These are phyloP conservation scores for Coracias cyanogaster DNA, from an alignment of 2,797 vertebrate genomes.

Conservation along the genomic window DNA sequence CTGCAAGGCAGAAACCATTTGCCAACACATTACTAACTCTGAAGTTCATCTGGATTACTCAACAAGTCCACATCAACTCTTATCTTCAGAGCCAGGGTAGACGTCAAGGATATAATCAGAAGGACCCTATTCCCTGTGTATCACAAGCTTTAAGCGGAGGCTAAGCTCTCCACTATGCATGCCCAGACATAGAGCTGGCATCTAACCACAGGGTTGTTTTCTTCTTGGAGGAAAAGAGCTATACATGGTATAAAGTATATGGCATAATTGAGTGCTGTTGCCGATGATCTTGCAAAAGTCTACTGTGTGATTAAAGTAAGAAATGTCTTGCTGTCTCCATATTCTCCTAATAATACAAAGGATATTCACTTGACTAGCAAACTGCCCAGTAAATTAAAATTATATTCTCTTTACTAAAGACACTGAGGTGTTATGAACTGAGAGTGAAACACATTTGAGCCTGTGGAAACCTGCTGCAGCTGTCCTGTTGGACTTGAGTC, in stretches of 20 bases:
- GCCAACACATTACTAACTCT: background rate
- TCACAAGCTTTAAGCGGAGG: background rate
- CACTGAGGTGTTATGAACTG: background rate
- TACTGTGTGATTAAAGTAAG: background rate
- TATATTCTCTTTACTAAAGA: background rate
- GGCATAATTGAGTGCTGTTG: background rate
- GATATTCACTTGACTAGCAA: background rate
- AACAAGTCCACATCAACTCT: background rate
- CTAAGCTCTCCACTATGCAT: background rate
- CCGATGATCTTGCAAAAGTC: background rate
- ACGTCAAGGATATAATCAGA: background rate
- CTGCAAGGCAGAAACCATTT: background rate
- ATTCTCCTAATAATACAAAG: background rate
- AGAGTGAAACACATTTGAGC: background rate
- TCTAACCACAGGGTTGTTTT: background rate
- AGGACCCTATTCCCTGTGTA: constrained; percentile 23
- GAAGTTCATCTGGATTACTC: background rate
- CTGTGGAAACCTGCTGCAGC: background rate
- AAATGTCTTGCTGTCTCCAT: background rate
- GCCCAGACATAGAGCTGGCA: background rate
- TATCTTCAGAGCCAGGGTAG: constrained; percentile 11
- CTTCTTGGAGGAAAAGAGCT: background rate
- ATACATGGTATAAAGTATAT: background rate
- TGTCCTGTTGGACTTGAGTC: background rate
- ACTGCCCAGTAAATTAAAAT: background rate